Evolutionary conservation across 2,888 invertebrate species (phyloP), one percentile per base, ranked within the genome.

Genomic region (Hirtodrosophila histrioides): DNA sequence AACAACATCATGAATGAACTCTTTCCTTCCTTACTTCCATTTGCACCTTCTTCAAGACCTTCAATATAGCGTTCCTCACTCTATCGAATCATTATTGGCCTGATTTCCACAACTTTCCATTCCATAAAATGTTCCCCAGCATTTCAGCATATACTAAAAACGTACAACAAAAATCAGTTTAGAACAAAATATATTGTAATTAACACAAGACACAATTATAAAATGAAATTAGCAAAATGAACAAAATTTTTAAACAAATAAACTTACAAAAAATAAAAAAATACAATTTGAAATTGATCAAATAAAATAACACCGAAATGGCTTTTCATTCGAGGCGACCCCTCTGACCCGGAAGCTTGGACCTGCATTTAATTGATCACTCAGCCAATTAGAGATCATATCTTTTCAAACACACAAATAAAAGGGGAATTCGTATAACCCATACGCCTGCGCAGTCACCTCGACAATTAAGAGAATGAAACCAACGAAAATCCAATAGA

Each of bases 171-270:
- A 74, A 66, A 75, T 75, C 85, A 75, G 85, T 86, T 86, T 82
- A 84, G 87, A 86, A 81, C 56, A 68, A 82, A 86, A 86, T 87
- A 82, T 82, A 87, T 82, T 82, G 82, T 82, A 82, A 87, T 87
- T 87, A 82, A 78, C 67, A 73, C 75, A 65, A 70, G 61, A 81
- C 77, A 81, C 80, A 83, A 86, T 83, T 86, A 86, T 86, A 76
- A 73, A 75, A 73, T 69, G 69, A 78, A 78, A 75, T 81, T 81
- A 81, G 81, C 85, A 81, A 81, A 80, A 86, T 83, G 82, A 85
- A 86, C 86, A 88, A 88, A 82, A 84, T 85, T 83, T 87, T 86
- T 85, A 85, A 85, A 86, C 86, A 88, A 80, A 88, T 88, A 88
- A 84, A 84, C 75, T 78, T 81, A 78, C 66, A 86, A 75, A 79